Conservation (phyloP, 2,888 invertebrate genomes). For the Dryococelus australis region DNA sequence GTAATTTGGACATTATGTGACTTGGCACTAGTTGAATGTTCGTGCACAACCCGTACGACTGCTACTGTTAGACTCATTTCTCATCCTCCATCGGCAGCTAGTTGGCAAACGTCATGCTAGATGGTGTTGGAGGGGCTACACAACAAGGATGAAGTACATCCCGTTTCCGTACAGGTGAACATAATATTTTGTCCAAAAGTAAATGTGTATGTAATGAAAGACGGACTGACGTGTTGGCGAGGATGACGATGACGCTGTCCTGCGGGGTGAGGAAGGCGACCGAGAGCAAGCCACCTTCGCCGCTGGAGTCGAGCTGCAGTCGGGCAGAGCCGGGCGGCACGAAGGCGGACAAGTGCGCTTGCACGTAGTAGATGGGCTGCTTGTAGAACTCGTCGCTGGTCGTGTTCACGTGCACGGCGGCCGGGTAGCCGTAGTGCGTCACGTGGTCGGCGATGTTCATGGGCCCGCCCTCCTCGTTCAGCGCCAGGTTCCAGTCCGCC, state of each 20-base stretch:
- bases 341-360: slow-evolving; percentile 17
- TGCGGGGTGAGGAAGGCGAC: slow-evolving; percentile 16
- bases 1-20: no score
- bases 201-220: background rate
- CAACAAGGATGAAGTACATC: no score
- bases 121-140: no score
- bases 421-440: slow-evolving; percentile 55
- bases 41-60: no score
- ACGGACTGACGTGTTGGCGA: background rate
- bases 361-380: slow-evolving; percentile 20
- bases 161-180: no score
- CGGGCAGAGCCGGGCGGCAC: background rate
- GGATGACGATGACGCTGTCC: background rate
- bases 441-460: slow-evolving; percentile 59
- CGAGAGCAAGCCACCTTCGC: background rate
- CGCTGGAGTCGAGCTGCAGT: background rate
- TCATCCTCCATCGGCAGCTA: no score
- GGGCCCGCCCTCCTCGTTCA: slow-evolving; percentile 21
- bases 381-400: slow-evolving; percentile 26
- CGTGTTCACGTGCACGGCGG: background rate
- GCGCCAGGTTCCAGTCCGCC: slow-evolving; percentile 27
- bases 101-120: no score
- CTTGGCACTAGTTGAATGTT: no score
- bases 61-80: no score
- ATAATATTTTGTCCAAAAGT: no score